Evolutionary conservation across 1,140 invertebrate species (phyloP), one percentile per base, ranked within the genome.

Genomic region (Lepidostoma basale): DNA sequence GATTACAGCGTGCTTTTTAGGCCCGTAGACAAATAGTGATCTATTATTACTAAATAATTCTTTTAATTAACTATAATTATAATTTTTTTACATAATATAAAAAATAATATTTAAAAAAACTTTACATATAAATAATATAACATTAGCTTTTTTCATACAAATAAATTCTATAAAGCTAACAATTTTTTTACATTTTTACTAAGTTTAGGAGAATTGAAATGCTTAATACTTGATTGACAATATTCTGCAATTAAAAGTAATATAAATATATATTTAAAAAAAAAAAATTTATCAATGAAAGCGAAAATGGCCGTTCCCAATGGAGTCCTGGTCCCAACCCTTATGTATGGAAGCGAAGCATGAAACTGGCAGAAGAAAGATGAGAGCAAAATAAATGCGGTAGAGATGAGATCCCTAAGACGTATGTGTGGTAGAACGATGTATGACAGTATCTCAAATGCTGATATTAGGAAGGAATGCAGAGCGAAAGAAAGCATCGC

Each of bases 51-150:
- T 23, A 23, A 23, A 49, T 23, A 23, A 22, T 18, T 18, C n/a
- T 49, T 36, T 36, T n/a, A 36, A 12, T 49, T 23, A 12, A 23
- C 45, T 49, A 49, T 49, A 23, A 49, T 12, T 18, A 18, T 49
- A 22, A 49, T 10, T 49, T 23, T 12, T 49, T 23, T 49, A 23
- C 25, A 49, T 25, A 49, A 22, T 20, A 47, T 49, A 22, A 49
- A 23, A 49, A 26, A 23, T 12, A 49, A 22, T 23, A 49, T 47
- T 49, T 12, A 22, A 47, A 23, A 49, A n/a, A 10, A 49, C 10
- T 47, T 22, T 22, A 47, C 18, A 49, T 12, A 25, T 49, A 49
- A 49, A 49, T 49, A 22, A 49, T 49, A 49, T 49, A 23, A 49
- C 22, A 18, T 49, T 47, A 47, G 44, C 20, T 3, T 22, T 20